Base-by-base conservation (phyloP, 2,888 invertebrate genomes). In the Calephelis perditalis region DNA sequence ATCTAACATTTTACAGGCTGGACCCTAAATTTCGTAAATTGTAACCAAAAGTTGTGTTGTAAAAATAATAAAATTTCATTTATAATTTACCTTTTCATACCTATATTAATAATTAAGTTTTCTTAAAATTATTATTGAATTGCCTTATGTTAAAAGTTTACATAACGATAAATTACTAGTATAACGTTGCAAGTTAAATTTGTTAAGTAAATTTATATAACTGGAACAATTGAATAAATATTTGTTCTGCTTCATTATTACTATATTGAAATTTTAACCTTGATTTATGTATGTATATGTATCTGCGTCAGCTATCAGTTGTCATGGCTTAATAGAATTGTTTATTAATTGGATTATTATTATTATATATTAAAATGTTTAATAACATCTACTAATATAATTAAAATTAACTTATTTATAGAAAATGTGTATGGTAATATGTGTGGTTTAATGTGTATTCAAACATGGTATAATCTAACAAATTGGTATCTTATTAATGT, bases 301-400 rank as follows among this genome's bases (percentile, higher is more conserved):
- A 62, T 67, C 68, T 69, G 68, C 62, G 62, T 68, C 65, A 60
- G 63, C 67, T 69, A 66, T 65, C 64, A 26, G 52, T 26, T 58
- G 58, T 85, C 86, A 86, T 86, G 86, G 86, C 86, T 83, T 86
- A 86, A 86, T 84, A 81, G 86, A 83, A 83, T 78, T 61, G 56
- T 55, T 58, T 58, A 62, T 62, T 7, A 47, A 36, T 37, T 46
- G 8, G 35, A 36, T 5, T 35, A 46, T 47, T 47, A 57, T 5
- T 36, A 46, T 58, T 47, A 57, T 26, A 26, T 26, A 26, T 46
- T 46, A 57, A 15, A n/a, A 26, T 26, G 43, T 12, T 57, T 40
- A 7, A 40, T 40, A 7, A 40, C 8, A 40, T 40, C 40, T 40
- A 40, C 40, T 40, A 40, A 40, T 40, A 40, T 40, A 40, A 5